These are phyloP conservation scores for Polydrusus pterygomalis DNA, from an alignment of 2,888 invertebrate genomes.

Conservation along the genomic window DNA sequence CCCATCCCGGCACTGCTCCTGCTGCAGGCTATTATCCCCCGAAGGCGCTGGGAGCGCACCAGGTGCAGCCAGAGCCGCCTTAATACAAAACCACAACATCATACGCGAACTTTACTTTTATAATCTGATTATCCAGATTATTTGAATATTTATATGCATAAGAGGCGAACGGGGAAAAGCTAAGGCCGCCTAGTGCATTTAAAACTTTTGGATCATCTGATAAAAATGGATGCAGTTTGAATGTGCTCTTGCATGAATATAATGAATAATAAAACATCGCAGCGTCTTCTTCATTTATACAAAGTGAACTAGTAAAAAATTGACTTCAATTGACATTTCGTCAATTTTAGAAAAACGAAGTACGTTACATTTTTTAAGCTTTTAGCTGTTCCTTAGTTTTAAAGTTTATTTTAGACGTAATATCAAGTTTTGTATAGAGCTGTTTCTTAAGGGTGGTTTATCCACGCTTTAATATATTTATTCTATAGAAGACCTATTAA, in stretches of 20 bases:
- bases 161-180: constrained; percentile 62
- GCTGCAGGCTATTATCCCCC: constrained; percentile 12
- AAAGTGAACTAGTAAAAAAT: too few species aligned
- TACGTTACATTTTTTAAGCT: too few species aligned
- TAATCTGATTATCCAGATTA: constrained; percentile 71
- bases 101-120: constrained; percentile 71
- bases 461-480: too few species aligned
- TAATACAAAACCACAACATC: constrained; percentile 72
- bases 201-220: constrained; percentile 54
- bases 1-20: constrained; percentile 21
- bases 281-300: too few species aligned
- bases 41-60: constrained; percentile 63
- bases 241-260: constrained; percentile 5
- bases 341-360: too few species aligned
- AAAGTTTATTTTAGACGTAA: too few species aligned
- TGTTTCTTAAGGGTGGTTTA: too few species aligned
- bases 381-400: too few species aligned
- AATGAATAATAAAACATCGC: constrained; percentile 19
- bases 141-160: constrained; percentile 72
- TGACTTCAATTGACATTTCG: too few species aligned
- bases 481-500: too few species aligned
- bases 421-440: too few species aligned
- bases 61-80: constrained; percentile 61
- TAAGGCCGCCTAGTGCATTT: constrained; percentile 69
- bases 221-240: constrained; percentile 33